Conservation (phyloP, 2,797 vertebrate genomes). For the Ctenopoma multispine region DNA sequence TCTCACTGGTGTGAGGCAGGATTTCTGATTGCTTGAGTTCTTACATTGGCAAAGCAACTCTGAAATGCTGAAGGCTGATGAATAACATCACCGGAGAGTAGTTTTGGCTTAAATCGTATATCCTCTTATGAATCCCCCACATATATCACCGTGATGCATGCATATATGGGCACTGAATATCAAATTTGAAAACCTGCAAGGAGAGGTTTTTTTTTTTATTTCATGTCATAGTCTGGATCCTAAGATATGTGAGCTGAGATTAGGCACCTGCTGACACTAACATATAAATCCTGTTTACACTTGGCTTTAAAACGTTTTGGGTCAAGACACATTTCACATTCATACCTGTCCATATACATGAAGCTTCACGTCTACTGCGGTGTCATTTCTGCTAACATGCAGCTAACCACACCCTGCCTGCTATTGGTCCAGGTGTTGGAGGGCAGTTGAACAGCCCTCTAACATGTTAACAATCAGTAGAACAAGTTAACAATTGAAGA, state of each 20-base stretch:
- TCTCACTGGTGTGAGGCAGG: conserved; percentile 38
- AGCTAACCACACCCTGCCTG: no score
- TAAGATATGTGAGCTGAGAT: conserved; percentile 29
- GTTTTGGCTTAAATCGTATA: conserved; percentile 30
- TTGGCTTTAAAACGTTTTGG: no score
- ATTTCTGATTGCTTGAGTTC: conserved; percentile 58
- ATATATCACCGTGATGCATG: conserved; percentile 67
- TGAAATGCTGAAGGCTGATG: conserved; percentile 48
- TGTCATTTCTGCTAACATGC: no score
- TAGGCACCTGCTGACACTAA: background rate
- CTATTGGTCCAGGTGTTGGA: no score
- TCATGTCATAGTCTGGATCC: conserved; percentile 26
- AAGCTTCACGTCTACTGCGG: no score
- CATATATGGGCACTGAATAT: conserved; percentile 44
- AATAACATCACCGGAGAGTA: conserved; percentile 54
- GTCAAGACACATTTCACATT: no score
- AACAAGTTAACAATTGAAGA: no score
- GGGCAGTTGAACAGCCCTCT: no score
- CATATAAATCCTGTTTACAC: no score
- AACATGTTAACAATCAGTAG: no score
- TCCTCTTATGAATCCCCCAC: conserved; percentile 54
- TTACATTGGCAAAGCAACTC: conserved; percentile 36
- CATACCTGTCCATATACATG: no score
- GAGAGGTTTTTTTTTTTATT: conserved; percentile 20
- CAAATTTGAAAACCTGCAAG: conserved; percentile 40